A percentile compares a stretch with the other conserved stretches of the same genome.
Evolutionary conservation across 1,140 invertebrate genomes (phyloP).

Genomic region (Pissodes strobi): DNA sequence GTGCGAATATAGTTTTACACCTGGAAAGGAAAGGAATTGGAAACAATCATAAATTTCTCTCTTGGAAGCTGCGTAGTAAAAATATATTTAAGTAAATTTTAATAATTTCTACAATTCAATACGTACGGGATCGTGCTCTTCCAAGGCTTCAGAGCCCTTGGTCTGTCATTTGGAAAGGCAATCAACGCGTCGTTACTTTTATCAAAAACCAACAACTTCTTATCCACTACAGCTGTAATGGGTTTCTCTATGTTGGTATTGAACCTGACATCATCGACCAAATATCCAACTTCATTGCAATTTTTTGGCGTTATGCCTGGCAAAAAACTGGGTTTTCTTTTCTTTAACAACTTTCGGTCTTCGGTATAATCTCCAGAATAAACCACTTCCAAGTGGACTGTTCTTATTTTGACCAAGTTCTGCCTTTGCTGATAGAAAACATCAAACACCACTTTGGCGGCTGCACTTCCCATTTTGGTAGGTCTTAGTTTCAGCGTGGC

Average conservation of each 20-base stretch:
- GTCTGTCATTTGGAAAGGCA: constrained; percentile 46
- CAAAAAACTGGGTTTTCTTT: constrained; percentile 31
- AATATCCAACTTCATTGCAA: constrained; percentile 41
- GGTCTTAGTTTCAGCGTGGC: constrained; percentile 36
- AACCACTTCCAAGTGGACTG: neutral
- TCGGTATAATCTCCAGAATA: neutral
- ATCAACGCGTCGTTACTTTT: constrained; percentile 36
- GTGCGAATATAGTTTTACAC: constrained; percentile 33
- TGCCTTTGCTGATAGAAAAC: constrained; percentile 26
- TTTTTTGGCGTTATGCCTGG: constrained; percentile 37
- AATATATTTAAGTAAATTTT: no score
- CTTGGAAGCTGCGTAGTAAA: no score
- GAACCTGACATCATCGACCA: constrained; percentile 39
- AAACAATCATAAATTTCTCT: no score
- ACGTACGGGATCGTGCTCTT: constrained; percentile 32
- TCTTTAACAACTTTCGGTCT: neutral
- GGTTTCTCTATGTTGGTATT: constrained; percentile 34
- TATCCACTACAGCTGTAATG: constrained; percentile 25
- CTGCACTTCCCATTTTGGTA: constrained; percentile 20
- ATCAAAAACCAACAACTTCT: constrained; percentile 11
- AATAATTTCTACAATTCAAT: no score
- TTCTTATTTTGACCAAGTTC: constrained; percentile 6
- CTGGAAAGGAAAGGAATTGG: no score
- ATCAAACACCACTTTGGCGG: constrained; percentile 23
- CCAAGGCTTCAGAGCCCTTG: constrained; percentile 38